Conservation (phyloP, 2,113 vertebrate species). For the Tyrannus savana region DNA sequence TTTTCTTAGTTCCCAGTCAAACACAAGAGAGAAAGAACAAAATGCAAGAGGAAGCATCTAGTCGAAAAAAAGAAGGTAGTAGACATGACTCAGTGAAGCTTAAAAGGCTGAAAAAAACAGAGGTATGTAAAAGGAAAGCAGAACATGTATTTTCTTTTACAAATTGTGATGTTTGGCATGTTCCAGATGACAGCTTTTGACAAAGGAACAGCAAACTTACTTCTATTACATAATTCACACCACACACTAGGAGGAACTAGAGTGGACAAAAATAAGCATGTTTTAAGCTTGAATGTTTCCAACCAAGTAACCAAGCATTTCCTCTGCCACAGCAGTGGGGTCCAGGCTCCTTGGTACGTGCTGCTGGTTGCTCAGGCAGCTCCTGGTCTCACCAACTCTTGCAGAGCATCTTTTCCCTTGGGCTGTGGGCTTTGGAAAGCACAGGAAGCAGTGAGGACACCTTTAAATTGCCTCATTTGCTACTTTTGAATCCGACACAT, state of each 20-base stretch:
- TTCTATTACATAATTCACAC: not conserved
- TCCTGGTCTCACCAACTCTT: not conserved
- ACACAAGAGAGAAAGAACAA: not conserved
- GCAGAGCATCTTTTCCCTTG: not conserved
- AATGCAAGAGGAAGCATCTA: not conserved
- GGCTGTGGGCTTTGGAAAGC: not conserved
- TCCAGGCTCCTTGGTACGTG: rapidly evolving
- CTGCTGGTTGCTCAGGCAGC: not conserved
- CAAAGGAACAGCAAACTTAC: not conserved
- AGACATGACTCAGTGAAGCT: not conserved
- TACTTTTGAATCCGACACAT: not conserved
- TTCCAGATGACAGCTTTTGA: not conserved
- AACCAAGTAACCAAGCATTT: not conserved
- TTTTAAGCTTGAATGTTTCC: not conserved
- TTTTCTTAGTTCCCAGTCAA: not conserved
- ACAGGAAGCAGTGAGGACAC: not conserved
- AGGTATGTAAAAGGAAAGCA: not conserved
- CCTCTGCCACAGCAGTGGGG: not conserved
- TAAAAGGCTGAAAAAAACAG: not conserved
- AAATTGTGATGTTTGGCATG: not conserved
- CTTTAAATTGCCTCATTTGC: not conserved
- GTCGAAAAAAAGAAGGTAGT: not conserved
- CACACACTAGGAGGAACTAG: not conserved
- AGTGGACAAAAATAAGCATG: not conserved
- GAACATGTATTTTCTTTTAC: not conserved